Percentiles rank a stretch among this genome's conserved stretches.
These are phyloP conservation scores for Apodemus sylvaticus DNA, from an alignment of 2,113 vertebrate genomes.

Conservation along the genomic window DNA sequence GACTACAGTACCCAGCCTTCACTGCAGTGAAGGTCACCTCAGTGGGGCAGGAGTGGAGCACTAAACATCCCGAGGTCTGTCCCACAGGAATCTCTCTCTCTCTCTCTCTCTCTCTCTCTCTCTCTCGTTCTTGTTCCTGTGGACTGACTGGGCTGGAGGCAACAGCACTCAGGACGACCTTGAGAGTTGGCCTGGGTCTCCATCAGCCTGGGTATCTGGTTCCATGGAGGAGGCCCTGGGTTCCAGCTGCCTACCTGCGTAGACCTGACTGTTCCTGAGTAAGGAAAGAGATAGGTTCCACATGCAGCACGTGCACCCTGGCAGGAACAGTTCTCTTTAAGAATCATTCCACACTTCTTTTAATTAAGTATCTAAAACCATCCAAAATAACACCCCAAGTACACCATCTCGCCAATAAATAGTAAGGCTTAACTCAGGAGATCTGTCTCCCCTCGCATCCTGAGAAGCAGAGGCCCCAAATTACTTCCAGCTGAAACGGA, in stretches of 20 bases:
- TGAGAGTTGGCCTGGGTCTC: neutral
- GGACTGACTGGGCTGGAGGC: neutral
- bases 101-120: too few species aligned
- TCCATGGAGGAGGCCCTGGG: neutral
- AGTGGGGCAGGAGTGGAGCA: neutral
- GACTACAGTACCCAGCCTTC: neutral
- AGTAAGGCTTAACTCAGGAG: conserved; percentile 60
- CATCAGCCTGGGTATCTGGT: neutral
- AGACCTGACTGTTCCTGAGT: neutral
- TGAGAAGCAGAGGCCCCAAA: conserved; percentile 55
- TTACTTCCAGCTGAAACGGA: conserved; percentile 69
- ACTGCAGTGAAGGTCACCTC: neutral
- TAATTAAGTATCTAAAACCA: conserved; percentile 42
- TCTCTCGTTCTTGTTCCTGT: neutral
- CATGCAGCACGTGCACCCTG: neutral
- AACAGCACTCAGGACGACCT: neutral
- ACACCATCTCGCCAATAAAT: conserved; percentile 52
- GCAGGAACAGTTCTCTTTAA: conserved; percentile 11
- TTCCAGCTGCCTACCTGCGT: neutral
- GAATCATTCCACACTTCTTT: conserved; percentile 28
- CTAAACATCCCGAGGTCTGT: neutral
- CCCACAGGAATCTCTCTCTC: neutral
- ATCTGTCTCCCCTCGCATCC: conserved; percentile 60
- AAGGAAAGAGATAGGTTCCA: neutral
- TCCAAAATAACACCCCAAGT: neutral